phyloP scores from a whole-genome alignment of 1,140 invertebrate species.

The Diprion similis region DNA sequence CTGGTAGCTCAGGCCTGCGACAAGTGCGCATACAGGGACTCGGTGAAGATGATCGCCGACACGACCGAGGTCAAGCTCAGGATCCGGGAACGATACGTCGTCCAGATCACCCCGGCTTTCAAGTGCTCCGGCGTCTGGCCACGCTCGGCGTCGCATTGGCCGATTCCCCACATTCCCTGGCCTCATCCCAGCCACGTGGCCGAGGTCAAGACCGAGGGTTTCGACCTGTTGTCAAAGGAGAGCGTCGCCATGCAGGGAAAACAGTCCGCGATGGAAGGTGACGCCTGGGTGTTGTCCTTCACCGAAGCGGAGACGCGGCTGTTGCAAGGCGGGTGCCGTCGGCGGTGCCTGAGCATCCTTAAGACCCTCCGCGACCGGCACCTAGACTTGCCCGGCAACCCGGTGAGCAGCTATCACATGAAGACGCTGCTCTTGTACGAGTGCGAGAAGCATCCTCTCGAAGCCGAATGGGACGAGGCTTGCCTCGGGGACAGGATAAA shows the following conservation, averaged over 20 bases:
- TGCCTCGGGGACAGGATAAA: slow-evolving; percentile 90
- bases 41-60: slow-evolving; percentile 93
- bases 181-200: slow-evolving; percentile 88
- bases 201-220: slow-evolving; percentile 93
- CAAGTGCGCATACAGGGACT: slow-evolving; percentile 90
- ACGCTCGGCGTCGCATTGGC: slow-evolving; percentile 92
- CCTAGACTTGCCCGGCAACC: slow-evolving; percentile 86
- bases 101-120: slow-evolving; percentile 93
- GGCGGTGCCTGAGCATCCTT: slow-evolving; percentile 83
- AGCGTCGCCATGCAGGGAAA: slow-evolving; percentile 80
- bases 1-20: slow-evolving; percentile 94
- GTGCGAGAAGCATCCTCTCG: slow-evolving; percentile 93
- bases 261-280: slow-evolving; percentile 92
- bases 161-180: slow-evolving; percentile 87
- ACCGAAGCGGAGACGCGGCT: slow-evolving; percentile 87
- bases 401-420: slow-evolving; percentile 87
- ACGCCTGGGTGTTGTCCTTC: slow-evolving; percentile 94
- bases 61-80: slow-evolving; percentile 89
- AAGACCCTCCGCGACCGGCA: slow-evolving; percentile 91
- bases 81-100: slow-evolving; percentile 89
- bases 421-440: slow-evolving; percentile 92
- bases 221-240: slow-evolving; percentile 91
- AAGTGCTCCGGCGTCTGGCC: slow-evolving; percentile 96
- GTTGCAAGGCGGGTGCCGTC: slow-evolving; percentile 80
- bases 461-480: slow-evolving; percentile 91